Conservation (phyloP, 1,140 invertebrate species). For the Oncopeltus fasciatus region DNA sequence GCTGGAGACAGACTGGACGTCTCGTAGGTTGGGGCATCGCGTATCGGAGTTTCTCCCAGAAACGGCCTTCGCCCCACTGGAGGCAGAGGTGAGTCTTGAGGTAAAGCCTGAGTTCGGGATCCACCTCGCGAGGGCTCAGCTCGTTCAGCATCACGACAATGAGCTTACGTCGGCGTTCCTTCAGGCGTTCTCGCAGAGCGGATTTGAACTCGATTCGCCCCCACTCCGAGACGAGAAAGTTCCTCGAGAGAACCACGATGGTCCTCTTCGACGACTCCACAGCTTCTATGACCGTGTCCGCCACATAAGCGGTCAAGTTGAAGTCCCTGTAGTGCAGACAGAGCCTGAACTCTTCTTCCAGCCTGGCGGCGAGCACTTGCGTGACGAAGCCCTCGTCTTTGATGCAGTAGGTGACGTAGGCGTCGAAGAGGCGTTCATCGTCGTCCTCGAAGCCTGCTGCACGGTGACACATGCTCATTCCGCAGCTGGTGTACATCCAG, state of each 20-base stretch:
- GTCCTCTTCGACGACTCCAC: constrained; percentile 79
- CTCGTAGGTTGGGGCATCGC: constrained; percentile 63
- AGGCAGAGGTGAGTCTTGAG: constrained; percentile 80
- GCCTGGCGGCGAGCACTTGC: constrained; percentile 63
- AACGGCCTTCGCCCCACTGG: constrained; percentile 81
- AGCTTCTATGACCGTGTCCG: constrained; percentile 78
- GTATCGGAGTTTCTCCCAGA: constrained; percentile 87
- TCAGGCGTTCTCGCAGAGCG: constrained; percentile 78
- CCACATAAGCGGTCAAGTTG: constrained; percentile 66
- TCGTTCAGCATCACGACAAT: constrained; percentile 77
- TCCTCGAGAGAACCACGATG: constrained; percentile 78
- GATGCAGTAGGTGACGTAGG: constrained; percentile 78
- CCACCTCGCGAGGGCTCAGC: constrained; percentile 67
- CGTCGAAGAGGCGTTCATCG: constrained; percentile 74
- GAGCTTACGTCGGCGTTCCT: constrained; percentile 47
- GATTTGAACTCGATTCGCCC: constrained; percentile 83
- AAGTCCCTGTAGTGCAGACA: constrained; percentile 77
- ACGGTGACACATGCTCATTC: constrained; percentile 67
- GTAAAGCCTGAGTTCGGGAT: constrained; percentile 75
- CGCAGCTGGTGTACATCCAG: constrained; percentile 77
- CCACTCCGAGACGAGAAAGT: constrained; percentile 89
- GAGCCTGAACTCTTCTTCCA: constrained; percentile 58
- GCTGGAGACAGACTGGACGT: constrained; percentile 30
- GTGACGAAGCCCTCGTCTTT: constrained; percentile 80
- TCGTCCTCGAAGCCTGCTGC: constrained; percentile 60